These are phyloP conservation scores for Dasyurus viverrinus DNA, from an alignment of 2,113 vertebrate genomes.

Conservation along the genomic window DNA sequence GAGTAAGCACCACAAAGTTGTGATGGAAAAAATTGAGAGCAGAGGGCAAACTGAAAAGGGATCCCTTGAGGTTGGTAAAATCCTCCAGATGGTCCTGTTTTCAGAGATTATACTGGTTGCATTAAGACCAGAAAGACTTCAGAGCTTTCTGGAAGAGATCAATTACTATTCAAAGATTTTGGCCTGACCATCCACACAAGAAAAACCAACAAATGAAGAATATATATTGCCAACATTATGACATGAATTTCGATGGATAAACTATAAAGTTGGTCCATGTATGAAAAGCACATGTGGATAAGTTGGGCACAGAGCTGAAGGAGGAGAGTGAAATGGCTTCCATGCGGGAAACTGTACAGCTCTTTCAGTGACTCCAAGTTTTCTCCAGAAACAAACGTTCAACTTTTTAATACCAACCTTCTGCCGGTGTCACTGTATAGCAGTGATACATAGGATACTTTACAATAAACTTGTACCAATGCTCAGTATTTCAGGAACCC, in stretches of 20 bases:
- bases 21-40: background rate
- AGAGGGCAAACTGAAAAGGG: background rate
- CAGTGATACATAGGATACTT: background rate
- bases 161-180: background rate
- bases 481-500: background rate
- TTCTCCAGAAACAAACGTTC: background rate
- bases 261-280: background rate
- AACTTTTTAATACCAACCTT: background rate
- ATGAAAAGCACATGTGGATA: background rate
- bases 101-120: background rate
- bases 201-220: background rate
- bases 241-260: background rate
- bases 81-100: background rate
- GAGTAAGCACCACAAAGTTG: background rate
- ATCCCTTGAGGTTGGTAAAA: background rate
- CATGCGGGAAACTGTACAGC: background rate
- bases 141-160: background rate
- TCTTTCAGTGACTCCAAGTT: background rate
- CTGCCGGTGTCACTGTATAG: background rate
- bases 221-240: background rate
- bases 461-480: background rate
- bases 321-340: background rate
- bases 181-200: background rate
- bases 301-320: background rate
- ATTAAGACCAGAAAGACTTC: background rate